phyloP scores from a whole-genome alignment of 2,888 invertebrate species.

The Sicus ferrugineus region DNA sequence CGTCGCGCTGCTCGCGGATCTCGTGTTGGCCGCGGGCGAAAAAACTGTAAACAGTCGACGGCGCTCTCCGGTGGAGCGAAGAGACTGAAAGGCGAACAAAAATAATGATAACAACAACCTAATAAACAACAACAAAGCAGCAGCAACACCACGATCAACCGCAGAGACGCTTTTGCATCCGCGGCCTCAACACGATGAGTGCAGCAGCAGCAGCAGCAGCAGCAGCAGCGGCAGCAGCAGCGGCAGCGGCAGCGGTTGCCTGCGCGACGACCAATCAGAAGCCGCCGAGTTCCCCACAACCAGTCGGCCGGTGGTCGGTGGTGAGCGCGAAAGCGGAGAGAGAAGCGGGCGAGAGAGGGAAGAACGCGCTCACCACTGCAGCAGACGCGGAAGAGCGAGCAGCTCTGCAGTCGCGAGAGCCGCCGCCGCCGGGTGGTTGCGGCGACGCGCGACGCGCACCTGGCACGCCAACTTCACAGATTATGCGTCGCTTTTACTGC shows the following conservation, averaged over 20 bases:
- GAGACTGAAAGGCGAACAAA: background rate
- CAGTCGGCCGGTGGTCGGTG: no score
- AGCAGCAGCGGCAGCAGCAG: background rate
- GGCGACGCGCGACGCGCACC: no score
- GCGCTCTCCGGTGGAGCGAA: no score
- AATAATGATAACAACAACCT: constrained; percentile 5
- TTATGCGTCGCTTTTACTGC: no score
- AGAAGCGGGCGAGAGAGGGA: background rate
- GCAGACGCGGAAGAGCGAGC: background rate
- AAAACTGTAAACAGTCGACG: no score
- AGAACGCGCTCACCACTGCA: background rate
- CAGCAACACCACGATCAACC: constrained; percentile 6
- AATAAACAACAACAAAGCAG: no score
- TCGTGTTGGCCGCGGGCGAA: no score
- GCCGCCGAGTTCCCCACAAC: background rate
- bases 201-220: background rate
- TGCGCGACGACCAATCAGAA: constrained; percentile 36
- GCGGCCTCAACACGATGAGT: background rate
- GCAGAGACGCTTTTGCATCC: no score
- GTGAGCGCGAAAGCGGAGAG: constrained; percentile 2
- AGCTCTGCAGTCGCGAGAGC: background rate
- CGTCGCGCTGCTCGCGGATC: no score
- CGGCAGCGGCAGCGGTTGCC: constrained; percentile 30
- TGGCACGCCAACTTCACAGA: background rate
- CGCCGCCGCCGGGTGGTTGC: no score